A percentile compares a stretch with the other conserved stretches of the same genome.
Evolutionary conservation across 1,140 invertebrate genomes (phyloP).

Genomic region (Drosophila albomicans): DNA sequence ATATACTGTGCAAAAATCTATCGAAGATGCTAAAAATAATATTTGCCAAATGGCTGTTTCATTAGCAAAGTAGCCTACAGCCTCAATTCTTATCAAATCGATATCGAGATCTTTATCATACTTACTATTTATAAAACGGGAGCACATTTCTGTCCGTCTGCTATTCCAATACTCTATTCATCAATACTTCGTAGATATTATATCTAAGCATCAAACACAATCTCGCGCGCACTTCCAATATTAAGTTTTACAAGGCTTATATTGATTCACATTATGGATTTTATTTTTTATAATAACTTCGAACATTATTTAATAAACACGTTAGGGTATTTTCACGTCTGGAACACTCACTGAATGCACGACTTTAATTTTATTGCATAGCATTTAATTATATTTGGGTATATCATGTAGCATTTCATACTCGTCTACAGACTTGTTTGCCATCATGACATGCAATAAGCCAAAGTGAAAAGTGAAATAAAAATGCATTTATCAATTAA

Average conservation of each 20-base stretch:
- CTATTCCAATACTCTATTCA: slow-evolving; percentile 5
- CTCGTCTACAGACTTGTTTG: neutral
- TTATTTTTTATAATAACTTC: neutral
- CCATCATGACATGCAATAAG: slow-evolving; percentile 5
- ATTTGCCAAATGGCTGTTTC: slow-evolving; percentile 27
- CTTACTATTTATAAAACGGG: slow-evolving; percentile 11
- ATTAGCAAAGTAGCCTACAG: slow-evolving; percentile 56
- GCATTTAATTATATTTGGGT: slow-evolving; percentile 30
- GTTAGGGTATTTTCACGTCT: neutral
- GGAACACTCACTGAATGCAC: neutral
- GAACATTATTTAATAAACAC: neutral
- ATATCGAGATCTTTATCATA: slow-evolving; percentile 50
- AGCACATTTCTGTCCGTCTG: neutral
- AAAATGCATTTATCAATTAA: slow-evolving; percentile 19
- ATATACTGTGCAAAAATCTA: slow-evolving; percentile 35
- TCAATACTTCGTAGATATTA: neutral
- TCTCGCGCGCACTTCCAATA: too few species aligned
- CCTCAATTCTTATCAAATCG: slow-evolving; percentile 36
- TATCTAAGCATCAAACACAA: neutral
- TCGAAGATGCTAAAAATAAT: slow-evolving; percentile 37
- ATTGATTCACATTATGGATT: neutral
- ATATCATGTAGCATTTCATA: neutral
- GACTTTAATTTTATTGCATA: slow-evolving; percentile 10
- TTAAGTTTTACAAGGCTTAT: too few species aligned
- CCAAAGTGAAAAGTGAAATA: slow-evolving; percentile 19